Evolutionary conservation across 2,797 vertebrate species (phyloP), one percentile per base, ranked within the genome.

Genomic region (Amblyraja radiata): DNA sequence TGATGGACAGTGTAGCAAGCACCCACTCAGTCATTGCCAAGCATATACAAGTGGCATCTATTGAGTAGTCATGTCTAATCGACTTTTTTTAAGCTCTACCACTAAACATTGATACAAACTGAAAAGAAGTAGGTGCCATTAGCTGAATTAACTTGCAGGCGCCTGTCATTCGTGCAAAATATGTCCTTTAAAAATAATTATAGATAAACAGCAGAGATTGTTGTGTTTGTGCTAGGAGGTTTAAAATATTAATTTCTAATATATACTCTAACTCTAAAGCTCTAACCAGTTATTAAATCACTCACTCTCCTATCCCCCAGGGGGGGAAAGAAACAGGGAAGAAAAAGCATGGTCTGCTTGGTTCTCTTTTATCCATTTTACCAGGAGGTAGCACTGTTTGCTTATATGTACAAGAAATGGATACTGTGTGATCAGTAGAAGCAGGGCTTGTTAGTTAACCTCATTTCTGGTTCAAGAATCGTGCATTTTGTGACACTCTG

Each of bases 201-300:
- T 92, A 92, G 84, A 88, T 88, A 88, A 92, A 76, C 65, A 76
- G 73, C 68, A 92, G 90, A 74, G 90, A 92, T 92, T 92, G 90
- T 92, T 58, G 73, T 92, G 36, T 74, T 92, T 92, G 71, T 74
- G 90, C 90, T 92, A 92, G 90, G 71, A 92, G 39, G 90, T 76
- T 25, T 92, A 76, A 76, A 92, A 92, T 92, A 92, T 74, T 92
- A 92, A 92, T 91, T 91, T 91, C 68, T 71, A 91, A 91, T 91
- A 91, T 73, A 74, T 91, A 91, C 90, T 91, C 68, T 68, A 73
- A 68, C 36, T 36, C 13, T 91, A 91, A 91, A 91, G 68, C 36
- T 91, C 90, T 74, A 91, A 25, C 90, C 71, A 54, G 90, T 91
- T 91, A 91, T 91, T 91, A 91, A 91, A 91, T 91, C 90, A 91